A percentile compares a stretch with the other conserved stretches of the same genome.
Conservation (phyloP, 2,113 vertebrate genomes). For the Heteronetta atricapilla region DNA sequence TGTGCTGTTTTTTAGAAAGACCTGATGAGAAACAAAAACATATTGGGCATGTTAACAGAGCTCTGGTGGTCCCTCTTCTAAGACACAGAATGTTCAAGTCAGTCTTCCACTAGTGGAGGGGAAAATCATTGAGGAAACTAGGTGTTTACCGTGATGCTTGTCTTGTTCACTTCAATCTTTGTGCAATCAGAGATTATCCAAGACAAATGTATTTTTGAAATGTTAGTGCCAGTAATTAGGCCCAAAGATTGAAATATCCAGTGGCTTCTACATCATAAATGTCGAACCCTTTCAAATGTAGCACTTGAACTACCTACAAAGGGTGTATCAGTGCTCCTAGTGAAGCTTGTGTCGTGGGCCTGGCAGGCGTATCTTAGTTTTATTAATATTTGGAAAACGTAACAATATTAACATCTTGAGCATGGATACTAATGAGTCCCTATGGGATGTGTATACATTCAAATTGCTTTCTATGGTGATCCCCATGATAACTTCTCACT, state of each 20-base stretch:
- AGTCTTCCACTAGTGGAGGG: background rate
- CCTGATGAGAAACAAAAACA: background rate
- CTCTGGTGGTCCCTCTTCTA: background rate
- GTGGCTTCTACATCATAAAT: background rate
- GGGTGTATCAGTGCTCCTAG: too few species aligned
- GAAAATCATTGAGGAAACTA: background rate
- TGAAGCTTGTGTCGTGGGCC: background rate
- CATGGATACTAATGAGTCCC: fast-evolving
- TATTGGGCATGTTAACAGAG: background rate
- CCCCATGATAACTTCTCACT: background rate
- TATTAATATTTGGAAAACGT: background rate
- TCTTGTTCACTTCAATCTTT: background rate
- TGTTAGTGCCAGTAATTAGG: background rate
- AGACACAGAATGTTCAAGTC: background rate
- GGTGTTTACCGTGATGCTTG: background rate
- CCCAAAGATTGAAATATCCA: background rate
- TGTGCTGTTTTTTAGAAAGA: background rate
- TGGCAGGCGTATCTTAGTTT: background rate
- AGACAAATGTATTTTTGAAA: background rate
- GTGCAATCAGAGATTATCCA: background rate
- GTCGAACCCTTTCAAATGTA: background rate
- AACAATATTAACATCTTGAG: background rate
- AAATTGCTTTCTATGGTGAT: background rate
- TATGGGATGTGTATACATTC: background rate
- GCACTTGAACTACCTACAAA: background rate